phyloP scores from a whole-genome alignment of 35 echinoderm and acorn worm genomes.

The Lytechinus variegatus region DNA sequence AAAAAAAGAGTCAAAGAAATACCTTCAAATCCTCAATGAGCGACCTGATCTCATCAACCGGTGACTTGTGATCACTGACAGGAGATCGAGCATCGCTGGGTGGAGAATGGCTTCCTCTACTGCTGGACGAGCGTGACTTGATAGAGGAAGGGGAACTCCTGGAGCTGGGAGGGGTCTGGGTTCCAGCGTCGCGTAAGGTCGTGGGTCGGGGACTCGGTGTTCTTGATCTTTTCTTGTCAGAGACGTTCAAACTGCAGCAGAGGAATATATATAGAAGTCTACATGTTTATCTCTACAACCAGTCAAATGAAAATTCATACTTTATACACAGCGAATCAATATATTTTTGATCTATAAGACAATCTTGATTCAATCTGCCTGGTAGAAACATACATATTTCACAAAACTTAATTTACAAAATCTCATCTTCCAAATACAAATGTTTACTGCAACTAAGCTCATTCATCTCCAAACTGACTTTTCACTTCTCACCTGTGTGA shows the following conservation, averaged over 20 bases:
- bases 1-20: not conserved
- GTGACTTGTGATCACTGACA: constrained; percentile 34
- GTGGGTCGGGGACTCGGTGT: constrained; percentile 24
- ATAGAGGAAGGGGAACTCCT: constrained; percentile 42
- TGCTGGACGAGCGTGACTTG: constrained; percentile 41
- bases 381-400: no score
- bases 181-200: constrained; percentile 6
- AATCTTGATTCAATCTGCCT: no score
- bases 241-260: not conserved
- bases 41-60: constrained; percentile 37
- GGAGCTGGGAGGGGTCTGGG: constrained; percentile 41
- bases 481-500: constrained; percentile 11
- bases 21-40: constrained; percentile 45
- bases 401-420: no score
- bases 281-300: no score
- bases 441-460: no score
- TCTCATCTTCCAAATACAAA: no score
- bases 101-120: constrained; percentile 34
- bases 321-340: no score
- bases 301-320: no score
- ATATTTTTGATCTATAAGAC: no score
- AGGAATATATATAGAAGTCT: not conserved
- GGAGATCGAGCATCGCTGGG: constrained; percentile 33
- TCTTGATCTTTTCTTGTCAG: constrained; percentile 31
- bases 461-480: not conserved